These are phyloP conservation scores for Heliocidaris erythrogramma DNA, from an alignment of 35 echinoderm and acorn worm species.

Conservation along the genomic window DNA sequence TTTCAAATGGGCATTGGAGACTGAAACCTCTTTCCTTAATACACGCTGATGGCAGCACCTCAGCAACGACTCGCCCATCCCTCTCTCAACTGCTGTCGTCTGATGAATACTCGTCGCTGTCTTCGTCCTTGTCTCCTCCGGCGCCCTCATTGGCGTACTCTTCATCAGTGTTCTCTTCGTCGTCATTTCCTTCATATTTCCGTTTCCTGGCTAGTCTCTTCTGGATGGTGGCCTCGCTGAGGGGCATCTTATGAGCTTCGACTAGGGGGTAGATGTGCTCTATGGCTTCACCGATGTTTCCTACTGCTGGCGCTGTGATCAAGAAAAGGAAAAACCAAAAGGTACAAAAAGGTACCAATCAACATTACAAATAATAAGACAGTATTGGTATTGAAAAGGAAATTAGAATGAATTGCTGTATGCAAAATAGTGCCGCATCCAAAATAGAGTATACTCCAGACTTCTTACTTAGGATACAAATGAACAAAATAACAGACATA, in stretches of 20 bases:
- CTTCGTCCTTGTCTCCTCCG: not conserved
- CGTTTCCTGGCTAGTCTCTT: slow-evolving; percentile 25
- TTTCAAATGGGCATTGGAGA: not conserved
- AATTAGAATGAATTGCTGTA: too few relatives aligned
- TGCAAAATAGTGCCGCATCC: too few relatives aligned
- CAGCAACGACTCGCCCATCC: not conserved
- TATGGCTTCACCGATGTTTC: slow-evolving; percentile 73
- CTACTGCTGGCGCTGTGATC: slow-evolving; percentile 74
- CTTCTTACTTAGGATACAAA: too few relatives aligned
- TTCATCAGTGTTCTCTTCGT: slow-evolving; percentile 29
- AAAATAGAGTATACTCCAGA: too few relatives aligned
- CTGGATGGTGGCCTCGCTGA: not conserved
- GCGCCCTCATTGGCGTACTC: slow-evolving; percentile 19
- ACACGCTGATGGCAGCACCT: not conserved
- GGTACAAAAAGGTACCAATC: not conserved
- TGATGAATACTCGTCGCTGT: not conserved
- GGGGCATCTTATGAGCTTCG: slow-evolving; percentile 49
- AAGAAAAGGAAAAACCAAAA: not conserved
- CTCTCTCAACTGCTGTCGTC: not conserved
- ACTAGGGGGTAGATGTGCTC: slow-evolving; percentile 80
- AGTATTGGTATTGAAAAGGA: too few relatives aligned
- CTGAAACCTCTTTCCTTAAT: not conserved
- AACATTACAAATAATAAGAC: too few relatives aligned
- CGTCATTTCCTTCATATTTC: not conserved
- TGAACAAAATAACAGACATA: too few relatives aligned